These are phyloP conservation scores for Megaleporinus macrocephalus DNA, from an alignment of 2,113 vertebrate genomes.

Conservation along the genomic window DNA sequence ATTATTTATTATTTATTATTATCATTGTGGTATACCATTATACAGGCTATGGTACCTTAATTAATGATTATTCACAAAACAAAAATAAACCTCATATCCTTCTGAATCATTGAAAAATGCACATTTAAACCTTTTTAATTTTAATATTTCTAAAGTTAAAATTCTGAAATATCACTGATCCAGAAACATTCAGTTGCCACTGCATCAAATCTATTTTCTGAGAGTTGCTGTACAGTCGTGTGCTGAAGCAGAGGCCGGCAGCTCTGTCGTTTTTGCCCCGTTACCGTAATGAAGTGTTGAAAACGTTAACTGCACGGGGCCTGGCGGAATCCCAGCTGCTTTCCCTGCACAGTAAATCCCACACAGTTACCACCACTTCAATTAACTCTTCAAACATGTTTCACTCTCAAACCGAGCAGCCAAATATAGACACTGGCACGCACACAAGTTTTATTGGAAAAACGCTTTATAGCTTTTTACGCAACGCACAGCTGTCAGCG, in stretches of 20 bases:
- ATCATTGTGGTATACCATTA: too few species aligned
- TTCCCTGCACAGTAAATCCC: slow-evolving; percentile 49
- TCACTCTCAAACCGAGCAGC: slow-evolving; percentile 54
- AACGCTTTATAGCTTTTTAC: background rate
- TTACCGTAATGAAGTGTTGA: slow-evolving; percentile 53
- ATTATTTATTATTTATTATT: too few species aligned
- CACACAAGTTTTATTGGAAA: slow-evolving; percentile 1
- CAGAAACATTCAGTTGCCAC: too few species aligned
- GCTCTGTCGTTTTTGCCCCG: slow-evolving; percentile 40
- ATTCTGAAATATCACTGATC: too few species aligned
- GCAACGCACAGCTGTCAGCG: background rate
- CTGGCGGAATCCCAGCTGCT: slow-evolving; percentile 40
- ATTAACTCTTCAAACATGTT: slow-evolving; percentile 54
- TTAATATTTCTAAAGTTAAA: too few species aligned
- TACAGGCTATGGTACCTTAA: too few species aligned
- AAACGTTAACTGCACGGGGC: slow-evolving; percentile 55
- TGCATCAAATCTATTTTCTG: background rate
- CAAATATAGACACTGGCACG: slow-evolving; percentile 45
- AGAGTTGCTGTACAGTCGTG: background rate
- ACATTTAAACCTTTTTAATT: too few species aligned
- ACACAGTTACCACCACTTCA: slow-evolving; percentile 50
- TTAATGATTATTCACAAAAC: too few species aligned
- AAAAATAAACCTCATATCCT: too few species aligned
- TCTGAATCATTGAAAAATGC: too few species aligned
- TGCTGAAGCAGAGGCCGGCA: background rate